A percentile compares a stretch with the other conserved stretches of the same genome.
These are phyloP conservation scores for Eriosoma lanigerum DNA, from an alignment of 1,140 invertebrate genomes.

Conservation along the genomic window DNA sequence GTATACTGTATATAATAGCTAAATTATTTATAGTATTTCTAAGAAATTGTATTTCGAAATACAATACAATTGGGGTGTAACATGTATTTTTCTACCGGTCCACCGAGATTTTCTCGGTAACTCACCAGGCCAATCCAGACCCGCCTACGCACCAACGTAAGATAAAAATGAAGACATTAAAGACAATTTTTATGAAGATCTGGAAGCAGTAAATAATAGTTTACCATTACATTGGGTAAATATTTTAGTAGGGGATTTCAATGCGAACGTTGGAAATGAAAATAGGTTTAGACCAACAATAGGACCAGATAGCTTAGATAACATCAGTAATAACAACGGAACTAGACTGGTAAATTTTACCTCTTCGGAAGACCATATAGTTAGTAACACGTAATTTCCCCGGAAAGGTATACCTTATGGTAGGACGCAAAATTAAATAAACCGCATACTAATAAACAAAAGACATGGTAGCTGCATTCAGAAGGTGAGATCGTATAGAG, in stretches of 20 bases:
- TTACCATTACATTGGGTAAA: slow-evolving; percentile 8
- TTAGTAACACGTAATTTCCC: slow-evolving; percentile 8
- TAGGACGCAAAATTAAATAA: background rate
- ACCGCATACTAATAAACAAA: slow-evolving; percentile 20
- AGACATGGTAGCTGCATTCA: background rate
- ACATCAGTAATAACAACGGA: slow-evolving; percentile 53
- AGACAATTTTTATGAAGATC: too few relatives aligned
- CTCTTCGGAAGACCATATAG: slow-evolving; percentile 32
- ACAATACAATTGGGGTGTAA: too few relatives aligned
- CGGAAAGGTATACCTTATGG: background rate
- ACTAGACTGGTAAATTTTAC: slow-evolving; percentile 53
- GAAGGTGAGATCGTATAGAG: slow-evolving; percentile 52
- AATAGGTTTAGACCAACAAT: slow-evolving; percentile 51
- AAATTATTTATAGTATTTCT: too few relatives aligned
- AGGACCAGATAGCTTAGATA: slow-evolving; percentile 57
- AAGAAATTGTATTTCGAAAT: too few relatives aligned
- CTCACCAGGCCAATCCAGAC: too few relatives aligned
- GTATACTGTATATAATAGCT: too few relatives aligned
- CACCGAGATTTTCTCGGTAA: too few relatives aligned
- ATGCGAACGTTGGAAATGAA: slow-evolving; percentile 28
- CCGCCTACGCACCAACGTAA: background rate
- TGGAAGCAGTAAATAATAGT: too few relatives aligned
- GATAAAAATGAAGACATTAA: too few relatives aligned
- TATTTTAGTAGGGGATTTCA: slow-evolving; percentile 14
- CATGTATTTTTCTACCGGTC: too few relatives aligned